These are phyloP conservation scores for Horisme vitalbata DNA, from an alignment of 2,888 invertebrate species.

Conservation along the genomic window DNA sequence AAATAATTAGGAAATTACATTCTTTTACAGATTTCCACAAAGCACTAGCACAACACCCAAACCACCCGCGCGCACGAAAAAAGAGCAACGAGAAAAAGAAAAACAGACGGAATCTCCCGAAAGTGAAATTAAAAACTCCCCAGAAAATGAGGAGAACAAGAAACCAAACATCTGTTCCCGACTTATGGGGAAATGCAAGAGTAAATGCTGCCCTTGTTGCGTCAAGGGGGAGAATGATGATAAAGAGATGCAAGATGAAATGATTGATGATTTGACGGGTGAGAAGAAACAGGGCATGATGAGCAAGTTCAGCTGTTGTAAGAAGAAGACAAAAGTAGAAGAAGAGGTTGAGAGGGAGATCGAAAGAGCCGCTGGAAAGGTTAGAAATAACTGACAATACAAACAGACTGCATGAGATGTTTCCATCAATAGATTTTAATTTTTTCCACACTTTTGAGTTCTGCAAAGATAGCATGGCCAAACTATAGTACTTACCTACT, in stretches of 20 bases:
- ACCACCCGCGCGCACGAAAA: constrained; percentile 65
- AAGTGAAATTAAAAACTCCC: constrained; percentile 27
- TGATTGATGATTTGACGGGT: constrained; percentile 30
- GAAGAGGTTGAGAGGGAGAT: constrained; percentile 55
- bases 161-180: constrained; percentile 62
- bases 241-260: constrained; percentile 33
- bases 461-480: too few species aligned
- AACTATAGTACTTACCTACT: too few species aligned
- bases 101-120: constrained; percentile 23
- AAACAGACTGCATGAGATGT: too few species aligned
- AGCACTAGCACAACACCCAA: constrained; percentile 75
- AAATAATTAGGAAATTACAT: neutral
- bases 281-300: constrained; percentile 52
- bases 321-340: constrained; percentile 67
- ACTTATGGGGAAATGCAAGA: constrained; percentile 67
- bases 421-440: too few species aligned
- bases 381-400: too few species aligned
- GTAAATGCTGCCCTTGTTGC: constrained; percentile 77
- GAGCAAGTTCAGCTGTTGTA: constrained; percentile 64
- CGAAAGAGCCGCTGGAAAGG: constrained; percentile 72
- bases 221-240: constrained; percentile 54
- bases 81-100: constrained; percentile 47
- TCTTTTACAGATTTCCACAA: constrained; percentile 65
- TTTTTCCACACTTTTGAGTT: too few species aligned
- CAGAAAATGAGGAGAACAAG: constrained; percentile 41